These are phyloP conservation scores for Mormyrops boulengeri DNA, from an alignment of 2,797 vertebrate species.

Conservation along the genomic window DNA sequence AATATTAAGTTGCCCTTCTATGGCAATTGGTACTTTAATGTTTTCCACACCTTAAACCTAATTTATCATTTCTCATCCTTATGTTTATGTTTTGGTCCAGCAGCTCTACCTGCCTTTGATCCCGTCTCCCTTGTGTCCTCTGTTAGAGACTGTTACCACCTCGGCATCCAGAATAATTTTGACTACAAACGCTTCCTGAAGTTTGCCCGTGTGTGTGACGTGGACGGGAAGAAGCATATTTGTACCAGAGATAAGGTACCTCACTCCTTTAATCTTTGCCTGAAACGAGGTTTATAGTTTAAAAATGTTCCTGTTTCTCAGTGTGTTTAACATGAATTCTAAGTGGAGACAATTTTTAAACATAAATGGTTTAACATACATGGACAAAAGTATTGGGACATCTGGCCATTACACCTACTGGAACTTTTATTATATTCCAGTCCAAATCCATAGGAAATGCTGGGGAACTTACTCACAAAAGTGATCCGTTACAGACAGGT, in stretches of 20 bases:
- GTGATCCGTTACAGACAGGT: not conserved
- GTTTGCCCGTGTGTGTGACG: conserved; percentile 83
- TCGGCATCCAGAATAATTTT: conserved; percentile 92
- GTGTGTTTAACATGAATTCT: not conserved
- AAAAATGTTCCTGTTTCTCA: not conserved
- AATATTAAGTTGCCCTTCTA: not conserved
- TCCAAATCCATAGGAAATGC: not conserved
- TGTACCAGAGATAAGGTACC: conserved; percentile 89
- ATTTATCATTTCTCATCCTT: not conserved
- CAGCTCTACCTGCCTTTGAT: not conserved
- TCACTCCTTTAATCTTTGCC: not conserved
- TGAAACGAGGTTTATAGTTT: not conserved
- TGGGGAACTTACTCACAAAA: not conserved
- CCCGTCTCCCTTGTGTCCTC: not conserved
- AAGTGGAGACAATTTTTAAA: not conserved
- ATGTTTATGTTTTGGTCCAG: not conserved
- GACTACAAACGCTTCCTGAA: conserved; percentile 81
- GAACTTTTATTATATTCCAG: not conserved
- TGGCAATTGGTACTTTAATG: not conserved
- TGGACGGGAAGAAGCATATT: conserved; percentile 68
- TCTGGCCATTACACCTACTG: not conserved
- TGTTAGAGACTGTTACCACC: conserved; percentile 82
- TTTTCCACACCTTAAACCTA: not conserved
- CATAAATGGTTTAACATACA: not conserved
- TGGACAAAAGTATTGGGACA: not conserved